These are phyloP conservation scores for Arrhamphus sclerolepis DNA, from an alignment of 2,797 vertebrate species.

Conservation along the genomic window DNA sequence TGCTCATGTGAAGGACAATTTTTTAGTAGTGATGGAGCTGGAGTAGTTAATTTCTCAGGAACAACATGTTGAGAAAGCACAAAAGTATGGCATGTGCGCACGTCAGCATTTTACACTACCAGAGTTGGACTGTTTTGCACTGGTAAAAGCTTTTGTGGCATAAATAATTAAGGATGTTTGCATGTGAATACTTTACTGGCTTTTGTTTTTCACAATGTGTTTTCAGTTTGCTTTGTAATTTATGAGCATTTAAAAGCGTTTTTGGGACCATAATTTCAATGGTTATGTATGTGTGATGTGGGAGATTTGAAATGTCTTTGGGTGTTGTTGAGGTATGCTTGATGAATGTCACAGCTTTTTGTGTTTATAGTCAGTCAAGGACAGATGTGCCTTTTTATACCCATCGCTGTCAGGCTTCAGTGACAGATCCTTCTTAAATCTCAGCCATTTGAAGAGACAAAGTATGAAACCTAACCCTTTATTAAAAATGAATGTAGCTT, in stretches of 20 bases:
- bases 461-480: slow-evolving; percentile 13
- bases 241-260: slow-evolving; percentile 26
- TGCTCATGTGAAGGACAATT: neutral
- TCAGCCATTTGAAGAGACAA: slow-evolving; percentile 23
- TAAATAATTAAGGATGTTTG: slow-evolving; percentile 47
- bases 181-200: slow-evolving; percentile 35
- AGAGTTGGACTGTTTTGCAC: slow-evolving; percentile 34
- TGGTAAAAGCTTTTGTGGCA: slow-evolving; percentile 51
- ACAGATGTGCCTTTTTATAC: slow-evolving; percentile 25
- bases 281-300: slow-evolving; percentile 15
- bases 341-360: slow-evolving; percentile 32
- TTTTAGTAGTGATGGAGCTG: neutral
- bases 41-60: slow-evolving; percentile 14
- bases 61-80: slow-evolving; percentile 16
- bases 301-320: slow-evolving; percentile 23
- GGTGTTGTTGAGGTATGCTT: slow-evolving; percentile 17
- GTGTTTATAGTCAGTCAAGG: slow-evolving; percentile 22
- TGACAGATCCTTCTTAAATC: slow-evolving; percentile 11
- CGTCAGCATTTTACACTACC: slow-evolving; percentile 25
- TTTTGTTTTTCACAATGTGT: slow-evolving; percentile 49
- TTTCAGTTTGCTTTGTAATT: slow-evolving; percentile 54
- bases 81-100: slow-evolving; percentile 21
- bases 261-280: slow-evolving; percentile 11
- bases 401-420: slow-evolving; percentile 3
- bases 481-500: neutral